Evolutionary conservation across 2,888 invertebrate genomes (phyloP), one percentile per base, ranked within the genome.

Genomic region (Bhutanitis thaidina): DNA sequence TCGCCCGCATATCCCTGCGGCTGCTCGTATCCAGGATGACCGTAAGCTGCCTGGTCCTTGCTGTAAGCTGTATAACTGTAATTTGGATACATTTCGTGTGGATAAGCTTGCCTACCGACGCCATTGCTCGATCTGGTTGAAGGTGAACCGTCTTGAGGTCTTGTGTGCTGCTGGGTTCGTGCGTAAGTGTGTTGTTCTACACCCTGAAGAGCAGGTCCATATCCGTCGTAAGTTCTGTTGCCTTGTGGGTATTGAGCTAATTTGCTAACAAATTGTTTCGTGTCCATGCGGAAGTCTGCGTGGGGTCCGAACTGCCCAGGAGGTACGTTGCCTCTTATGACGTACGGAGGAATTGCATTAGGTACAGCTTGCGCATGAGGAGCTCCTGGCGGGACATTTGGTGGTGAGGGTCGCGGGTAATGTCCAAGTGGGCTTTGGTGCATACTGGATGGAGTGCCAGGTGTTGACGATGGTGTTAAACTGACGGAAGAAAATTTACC

Each of bases 321-420:
- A 12, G 89, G 86, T 12, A 84, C 85, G 53, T 86, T 90, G 52
- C 90, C 91, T 68, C 91, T 80, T 54, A 88, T 90, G 9, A 90
- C 91, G 63, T 92, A 92, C 0, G 92, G 90, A 3, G 92, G 91
- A 71, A 91, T 90, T 27, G 90, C 82, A 64, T 91, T 92, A 14
- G 91, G 91, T 58, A 92, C 91, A 50, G 91, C 90, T 72, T 92
- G 92, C 39, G 91, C 90, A 64, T 90, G 90, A 49, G 91, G 90
- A 25, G 91, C 90, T 52, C 91, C 91, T 14, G 91, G 87, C 1
- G 92, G 91, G 4, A 92, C 93, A 30, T 93, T 93, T 0, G 94
- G 93, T 0, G 94, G 94, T 1, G 94, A 94, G 8, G 94, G 93
- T 55, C 93, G 85, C 9, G 93, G 92, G 69, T 93, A 94, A 56